Evolutionary conservation across 2,888 invertebrate species (phyloP).

Genomic region (Troglohyphantes excavatus): DNA sequence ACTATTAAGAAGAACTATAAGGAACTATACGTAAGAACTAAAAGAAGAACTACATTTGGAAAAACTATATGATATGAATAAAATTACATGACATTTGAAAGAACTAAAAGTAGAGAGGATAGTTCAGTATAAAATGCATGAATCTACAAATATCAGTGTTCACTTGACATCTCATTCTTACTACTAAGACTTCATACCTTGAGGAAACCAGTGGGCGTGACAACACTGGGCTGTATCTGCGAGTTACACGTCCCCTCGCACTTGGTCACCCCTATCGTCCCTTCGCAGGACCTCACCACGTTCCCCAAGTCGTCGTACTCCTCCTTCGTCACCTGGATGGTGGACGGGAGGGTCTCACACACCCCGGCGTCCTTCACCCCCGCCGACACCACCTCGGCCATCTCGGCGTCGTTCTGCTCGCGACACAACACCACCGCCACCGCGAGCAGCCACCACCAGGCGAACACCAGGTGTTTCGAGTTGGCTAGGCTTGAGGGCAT

Average conservation of each 20-base stretch:
- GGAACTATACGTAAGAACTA: too few relatives aligned
- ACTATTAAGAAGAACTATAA: too few relatives aligned
- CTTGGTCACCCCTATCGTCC: slow-evolving; percentile 94
- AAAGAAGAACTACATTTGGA: too few relatives aligned
- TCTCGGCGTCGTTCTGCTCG: slow-evolving; percentile 58
- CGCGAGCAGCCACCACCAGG: background rate
- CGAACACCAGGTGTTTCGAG: background rate
- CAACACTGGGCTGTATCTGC: slow-evolving; percentile 94
- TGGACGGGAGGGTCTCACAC: slow-evolving; percentile 79
- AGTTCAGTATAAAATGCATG: too few relatives aligned
- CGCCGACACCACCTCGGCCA: slow-evolving; percentile 47
- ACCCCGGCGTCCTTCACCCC: slow-evolving; percentile 19
- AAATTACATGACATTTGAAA: too few relatives aligned
- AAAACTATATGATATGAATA: too few relatives aligned
- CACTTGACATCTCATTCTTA: slow-evolving; percentile 83
- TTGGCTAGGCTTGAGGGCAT: slow-evolving; percentile 13
- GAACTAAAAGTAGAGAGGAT: too few relatives aligned
- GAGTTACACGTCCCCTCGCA: slow-evolving; percentile 96
- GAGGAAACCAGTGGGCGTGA: slow-evolving; percentile 92
- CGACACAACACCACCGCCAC: background rate
- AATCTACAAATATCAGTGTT: too few relatives aligned
- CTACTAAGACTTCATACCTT: slow-evolving; percentile 88
- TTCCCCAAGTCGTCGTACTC: slow-evolving; percentile 94
- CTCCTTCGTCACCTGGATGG: slow-evolving; percentile 84
- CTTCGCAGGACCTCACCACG: slow-evolving; percentile 92